Conservation (phyloP, 1,140 invertebrate genomes). For the Radopholus similis region DNA sequence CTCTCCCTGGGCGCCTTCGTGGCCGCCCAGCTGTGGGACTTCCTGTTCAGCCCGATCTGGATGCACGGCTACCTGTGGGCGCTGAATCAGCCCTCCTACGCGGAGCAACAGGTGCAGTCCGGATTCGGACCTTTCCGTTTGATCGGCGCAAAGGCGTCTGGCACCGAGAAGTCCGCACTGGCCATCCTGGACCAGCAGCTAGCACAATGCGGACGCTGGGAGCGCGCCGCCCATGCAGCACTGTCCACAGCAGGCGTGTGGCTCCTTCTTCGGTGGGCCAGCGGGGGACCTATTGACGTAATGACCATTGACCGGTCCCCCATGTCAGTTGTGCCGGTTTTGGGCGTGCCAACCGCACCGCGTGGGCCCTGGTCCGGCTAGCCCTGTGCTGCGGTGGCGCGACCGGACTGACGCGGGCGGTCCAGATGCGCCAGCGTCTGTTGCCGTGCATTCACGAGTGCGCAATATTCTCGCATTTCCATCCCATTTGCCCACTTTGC, state of each 20-base stretch:
- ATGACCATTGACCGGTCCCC: constrained; percentile 23
- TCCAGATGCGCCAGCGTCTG: constrained; percentile 30
- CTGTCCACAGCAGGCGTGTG: not conserved
- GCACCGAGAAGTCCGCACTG: constrained; percentile 3
- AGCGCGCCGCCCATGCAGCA: not conserved
- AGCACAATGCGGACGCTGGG: not conserved
- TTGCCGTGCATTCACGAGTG: constrained; percentile 38
- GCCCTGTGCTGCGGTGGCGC: constrained; percentile 1
- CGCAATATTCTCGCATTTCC: too few species aligned
- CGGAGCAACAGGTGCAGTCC: too few species aligned
- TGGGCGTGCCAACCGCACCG: not conserved
- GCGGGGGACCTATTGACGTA: not conserved
- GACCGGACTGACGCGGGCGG: constrained; percentile 7
- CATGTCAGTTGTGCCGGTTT: constrained; percentile 32
- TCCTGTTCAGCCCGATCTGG: constrained; percentile 46
- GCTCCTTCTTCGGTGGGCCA: not conserved
- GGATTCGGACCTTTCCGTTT: too few species aligned
- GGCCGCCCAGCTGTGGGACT: constrained; percentile 44
- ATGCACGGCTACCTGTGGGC: constrained; percentile 49
- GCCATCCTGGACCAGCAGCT: constrained; percentile 2
- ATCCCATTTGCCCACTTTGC: too few species aligned
- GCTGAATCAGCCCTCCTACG: not conserved
- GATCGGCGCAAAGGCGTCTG: too few species aligned
- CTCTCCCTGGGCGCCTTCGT: constrained; percentile 30
- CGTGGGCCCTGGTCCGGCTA: constrained; percentile 7